Conservation (phyloP, 30 jellyfish, hydroid and myxozoan species). For the Aurelia sp. region DNA sequence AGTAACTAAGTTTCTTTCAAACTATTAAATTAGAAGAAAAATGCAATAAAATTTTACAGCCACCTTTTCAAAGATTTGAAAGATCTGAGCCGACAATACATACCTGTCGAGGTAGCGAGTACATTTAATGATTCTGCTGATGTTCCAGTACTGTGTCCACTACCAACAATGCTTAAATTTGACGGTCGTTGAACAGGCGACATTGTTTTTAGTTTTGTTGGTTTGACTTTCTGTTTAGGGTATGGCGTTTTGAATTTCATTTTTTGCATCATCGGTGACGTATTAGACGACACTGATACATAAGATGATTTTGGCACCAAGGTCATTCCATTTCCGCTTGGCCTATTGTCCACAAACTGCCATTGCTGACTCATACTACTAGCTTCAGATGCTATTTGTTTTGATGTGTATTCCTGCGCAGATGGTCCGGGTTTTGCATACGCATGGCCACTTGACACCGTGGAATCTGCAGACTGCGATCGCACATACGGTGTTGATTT, state of each 20-base stretch:
- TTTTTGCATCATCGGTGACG: conserved; percentile 60
- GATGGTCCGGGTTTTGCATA: conserved; percentile 22
- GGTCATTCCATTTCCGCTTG: not conserved
- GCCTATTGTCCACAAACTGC: conserved; percentile 6
- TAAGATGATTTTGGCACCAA: not conserved
- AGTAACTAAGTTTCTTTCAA: no score
- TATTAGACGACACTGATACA: conserved; percentile 2
- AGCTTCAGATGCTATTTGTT: not conserved
- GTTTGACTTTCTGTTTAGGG: conserved; percentile 80
- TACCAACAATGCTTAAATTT: not conserved
- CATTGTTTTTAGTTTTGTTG: conserved; percentile 76
- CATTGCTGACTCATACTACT: not conserved
- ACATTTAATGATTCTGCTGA: conserved; percentile 64
- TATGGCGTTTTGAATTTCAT: conserved; percentile 89
- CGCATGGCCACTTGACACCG: conserved; percentile 1
- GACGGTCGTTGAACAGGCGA: conserved; percentile 66
- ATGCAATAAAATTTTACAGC: no score
- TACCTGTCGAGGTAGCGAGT: conserved; percentile 73
- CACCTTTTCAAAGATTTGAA: no score
- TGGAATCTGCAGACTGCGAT: conserved; percentile 19
- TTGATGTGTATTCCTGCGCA: not conserved
- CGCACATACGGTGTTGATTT: conserved; percentile 10
- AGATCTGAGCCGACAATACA: not conserved
- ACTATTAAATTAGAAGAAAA: no score
- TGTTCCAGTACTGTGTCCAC: not conserved